Conservation (phyloP, 2,888 invertebrate species). For the Rhagophthalmus giganteus region DNA sequence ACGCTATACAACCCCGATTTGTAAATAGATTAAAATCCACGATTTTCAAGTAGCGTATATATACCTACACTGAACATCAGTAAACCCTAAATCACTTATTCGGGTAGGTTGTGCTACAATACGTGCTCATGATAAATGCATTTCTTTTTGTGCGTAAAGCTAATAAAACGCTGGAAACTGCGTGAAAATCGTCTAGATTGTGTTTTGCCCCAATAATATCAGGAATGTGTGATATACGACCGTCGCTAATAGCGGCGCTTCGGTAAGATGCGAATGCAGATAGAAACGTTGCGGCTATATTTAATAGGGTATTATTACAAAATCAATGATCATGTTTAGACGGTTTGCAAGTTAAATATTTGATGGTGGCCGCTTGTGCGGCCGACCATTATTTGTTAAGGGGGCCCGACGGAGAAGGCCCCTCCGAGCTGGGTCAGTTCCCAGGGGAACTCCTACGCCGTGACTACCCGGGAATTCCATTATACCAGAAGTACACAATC, state of each 20-base stretch:
- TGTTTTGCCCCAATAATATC: too few relatives aligned
- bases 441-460: slow-evolving; percentile 44
- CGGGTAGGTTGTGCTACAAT: neutral
- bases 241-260: neutral
- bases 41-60: too few relatives aligned
- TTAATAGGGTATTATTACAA: slow-evolving; percentile 24
- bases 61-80: too few relatives aligned
- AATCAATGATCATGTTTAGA: slow-evolving; percentile 29
- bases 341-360: slow-evolving; percentile 44
- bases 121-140: neutral
- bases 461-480: slow-evolving; percentile 51
- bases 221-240: too few relatives aligned
- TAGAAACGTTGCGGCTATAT: slow-evolving; percentile 18
- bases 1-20: too few relatives aligned
- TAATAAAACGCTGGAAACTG: too few relatives aligned
- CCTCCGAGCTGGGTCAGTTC: slow-evolving; percentile 49
- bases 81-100: too few relatives aligned
- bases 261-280: slow-evolving; percentile 11
- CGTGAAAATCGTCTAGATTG: too few relatives aligned
- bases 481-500: slow-evolving; percentile 47
- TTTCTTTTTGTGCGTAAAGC: neutral
- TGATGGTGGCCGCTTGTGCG: slow-evolving; percentile 42
- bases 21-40: too few relatives aligned
- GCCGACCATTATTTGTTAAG: slow-evolving; percentile 44
- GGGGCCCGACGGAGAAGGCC: slow-evolving; percentile 38